These are phyloP conservation scores for Otocyon megalotis DNA, from an alignment of 2,113 vertebrate species.

Conservation along the genomic window DNA sequence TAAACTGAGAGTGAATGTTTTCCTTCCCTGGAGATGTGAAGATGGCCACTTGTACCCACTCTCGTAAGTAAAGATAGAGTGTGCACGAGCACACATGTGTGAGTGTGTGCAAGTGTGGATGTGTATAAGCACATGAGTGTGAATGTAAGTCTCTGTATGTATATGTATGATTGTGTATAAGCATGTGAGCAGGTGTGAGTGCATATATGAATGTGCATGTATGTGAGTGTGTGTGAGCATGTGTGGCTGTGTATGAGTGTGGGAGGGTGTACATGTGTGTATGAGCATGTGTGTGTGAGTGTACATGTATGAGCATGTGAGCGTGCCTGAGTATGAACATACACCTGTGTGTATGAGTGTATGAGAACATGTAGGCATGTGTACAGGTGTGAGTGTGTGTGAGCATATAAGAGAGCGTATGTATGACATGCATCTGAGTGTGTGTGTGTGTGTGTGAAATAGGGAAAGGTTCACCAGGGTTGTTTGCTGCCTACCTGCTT, in stretches of 20 bases:
- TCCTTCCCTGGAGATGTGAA: constrained; percentile 47
- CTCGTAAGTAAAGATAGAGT: constrained; percentile 26
- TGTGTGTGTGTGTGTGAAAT: not conserved
- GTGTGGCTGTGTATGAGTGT: not conserved
- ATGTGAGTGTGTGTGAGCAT: not conserved
- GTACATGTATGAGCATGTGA: not conserved
- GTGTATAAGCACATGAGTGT: not conserved
- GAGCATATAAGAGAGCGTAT: not conserved
- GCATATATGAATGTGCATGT: not conserved
- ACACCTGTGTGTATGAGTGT: not conserved
- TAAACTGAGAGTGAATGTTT: constrained; percentile 37
- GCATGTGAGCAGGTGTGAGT: not conserved
- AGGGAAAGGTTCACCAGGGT: not conserved
- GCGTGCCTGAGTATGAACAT: not conserved
- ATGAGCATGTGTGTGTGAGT: not conserved
- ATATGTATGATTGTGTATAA: not conserved
- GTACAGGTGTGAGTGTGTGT: not conserved
- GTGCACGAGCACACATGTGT: not conserved
- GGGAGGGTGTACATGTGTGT: not conserved
- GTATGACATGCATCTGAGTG: not conserved
- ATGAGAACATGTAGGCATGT: not conserved
- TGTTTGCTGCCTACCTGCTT: not conserved
- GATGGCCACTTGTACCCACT: constrained; percentile 32
- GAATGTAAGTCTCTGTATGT: not conserved
- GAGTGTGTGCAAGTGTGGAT: too few relatives aligned